A percentile compares a stretch with the other conserved stretches of the same genome.
Evolutionary conservation across 1,140 invertebrate genomes (phyloP).

Genomic region (Diorhabda elongata): DNA sequence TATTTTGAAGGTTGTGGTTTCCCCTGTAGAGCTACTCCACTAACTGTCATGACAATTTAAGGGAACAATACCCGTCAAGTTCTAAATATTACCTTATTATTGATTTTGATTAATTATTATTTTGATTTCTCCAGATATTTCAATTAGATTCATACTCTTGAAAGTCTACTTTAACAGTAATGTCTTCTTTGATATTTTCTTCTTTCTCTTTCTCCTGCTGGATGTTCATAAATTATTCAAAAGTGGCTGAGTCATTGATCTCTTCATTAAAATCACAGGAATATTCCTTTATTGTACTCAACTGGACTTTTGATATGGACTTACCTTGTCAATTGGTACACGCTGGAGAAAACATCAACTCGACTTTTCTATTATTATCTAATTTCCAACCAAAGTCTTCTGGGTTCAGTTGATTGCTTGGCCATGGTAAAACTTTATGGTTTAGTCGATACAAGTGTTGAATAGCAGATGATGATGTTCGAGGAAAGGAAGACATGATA

Average conservation of each 20-base stretch:
- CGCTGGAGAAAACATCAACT: not conserved
- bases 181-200: not conserved
- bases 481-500: no score
- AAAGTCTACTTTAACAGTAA: not conserved
- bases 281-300: not conserved
- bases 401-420: not conserved
- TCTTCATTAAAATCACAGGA: not conserved
- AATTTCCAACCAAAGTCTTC: not conserved
- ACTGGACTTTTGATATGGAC: not conserved
- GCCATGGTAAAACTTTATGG: not conserved
- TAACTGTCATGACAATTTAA: no score
- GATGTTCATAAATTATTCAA: not conserved
- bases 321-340: not conserved
- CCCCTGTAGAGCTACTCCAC: no score
- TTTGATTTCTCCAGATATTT: not conserved
- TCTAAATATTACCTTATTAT: not conserved
- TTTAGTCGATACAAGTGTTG: not conserved
- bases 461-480: no score
- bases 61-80: no score
- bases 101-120: not conserved
- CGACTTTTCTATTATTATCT: not conserved
- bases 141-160: not conserved
- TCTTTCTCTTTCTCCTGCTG: not conserved
- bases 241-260: not conserved
- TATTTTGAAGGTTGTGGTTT: no score